Percentiles rank a stretch among this genome's conserved stretches.
phyloP scores from a whole-genome alignment of 2,888 invertebrate species.

The Pyrrhopygopsis socrates region DNA sequence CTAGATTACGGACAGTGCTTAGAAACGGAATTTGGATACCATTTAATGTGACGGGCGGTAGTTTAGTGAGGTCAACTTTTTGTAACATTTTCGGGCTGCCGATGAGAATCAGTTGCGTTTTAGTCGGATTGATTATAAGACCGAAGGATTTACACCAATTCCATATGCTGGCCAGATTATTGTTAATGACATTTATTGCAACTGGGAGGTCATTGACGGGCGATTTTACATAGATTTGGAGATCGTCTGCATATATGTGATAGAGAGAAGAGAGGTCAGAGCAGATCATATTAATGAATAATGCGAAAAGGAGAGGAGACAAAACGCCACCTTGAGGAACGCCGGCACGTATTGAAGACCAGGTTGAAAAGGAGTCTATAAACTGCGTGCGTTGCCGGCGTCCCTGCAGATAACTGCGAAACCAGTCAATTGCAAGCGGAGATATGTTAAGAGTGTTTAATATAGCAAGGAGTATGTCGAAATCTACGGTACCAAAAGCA shows the following conservation, averaged over 20 bases:
- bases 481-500: background rate
- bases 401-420: background rate
- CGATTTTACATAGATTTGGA: slow-evolving; percentile 16
- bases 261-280: too few species aligned
- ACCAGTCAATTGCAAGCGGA: slow-evolving; percentile 13
- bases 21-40: background rate
- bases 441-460: background rate
- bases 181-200: slow-evolving; percentile 11
- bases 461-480: background rate
- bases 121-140: background rate
- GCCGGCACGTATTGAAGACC: background rate
- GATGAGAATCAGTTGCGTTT: slow-evolving; percentile 7
- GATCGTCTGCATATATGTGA: too few species aligned
- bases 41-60: too few species aligned
- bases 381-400: background rate
- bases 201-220: background rate
- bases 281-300: slow-evolving; percentile 23
- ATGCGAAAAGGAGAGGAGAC: too few species aligned
- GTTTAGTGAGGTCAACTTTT: background rate
- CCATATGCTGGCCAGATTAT: background rate
- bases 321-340: too few species aligned
- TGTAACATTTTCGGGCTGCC: background rate
- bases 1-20: background rate
- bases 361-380: background rate
- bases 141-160: slow-evolving; percentile 17